Conservation (phyloP, 2,888 invertebrate species). For the Calameuta idolon region DNA sequence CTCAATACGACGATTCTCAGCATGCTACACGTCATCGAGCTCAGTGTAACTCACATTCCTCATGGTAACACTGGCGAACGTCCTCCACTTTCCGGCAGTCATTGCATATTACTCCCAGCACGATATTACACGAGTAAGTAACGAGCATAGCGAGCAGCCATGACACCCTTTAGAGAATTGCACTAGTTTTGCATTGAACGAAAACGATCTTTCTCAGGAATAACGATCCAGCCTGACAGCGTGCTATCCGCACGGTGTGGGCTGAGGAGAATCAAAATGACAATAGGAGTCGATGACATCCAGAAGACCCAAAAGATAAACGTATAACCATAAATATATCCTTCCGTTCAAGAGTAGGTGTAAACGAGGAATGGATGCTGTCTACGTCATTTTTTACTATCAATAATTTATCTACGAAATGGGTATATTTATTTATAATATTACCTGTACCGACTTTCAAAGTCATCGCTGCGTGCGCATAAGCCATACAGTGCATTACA, state of each 20-base stretch:
- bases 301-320: neutral
- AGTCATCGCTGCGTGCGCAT: neutral
- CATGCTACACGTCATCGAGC: neutral
- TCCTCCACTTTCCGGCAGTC: neutral
- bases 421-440: neutral
- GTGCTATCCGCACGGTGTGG: slow-evolving; percentile 20
- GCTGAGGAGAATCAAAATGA: neutral
- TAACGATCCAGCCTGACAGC: slow-evolving; percentile 23
- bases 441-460: neutral
- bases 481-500: slow-evolving; percentile 11
- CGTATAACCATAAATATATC: neutral
- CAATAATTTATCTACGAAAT: neutral
- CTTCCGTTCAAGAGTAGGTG: neutral
- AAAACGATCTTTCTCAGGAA: slow-evolving; percentile 21
- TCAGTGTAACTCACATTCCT: neutral
- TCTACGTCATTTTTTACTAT: neutral
- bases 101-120: neutral
- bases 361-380: neutral
- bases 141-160: neutral
- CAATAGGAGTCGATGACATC: neutral
- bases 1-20: neutral
- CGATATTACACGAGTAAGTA: neutral
- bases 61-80: neutral
- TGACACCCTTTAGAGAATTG: neutral
- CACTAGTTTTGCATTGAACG: neutral